A percentile compares a stretch with the other conserved stretches of the same genome.
These are phyloP conservation scores for Alcis repandata DNA, from an alignment of 2,888 invertebrate species.

Conservation along the genomic window DNA sequence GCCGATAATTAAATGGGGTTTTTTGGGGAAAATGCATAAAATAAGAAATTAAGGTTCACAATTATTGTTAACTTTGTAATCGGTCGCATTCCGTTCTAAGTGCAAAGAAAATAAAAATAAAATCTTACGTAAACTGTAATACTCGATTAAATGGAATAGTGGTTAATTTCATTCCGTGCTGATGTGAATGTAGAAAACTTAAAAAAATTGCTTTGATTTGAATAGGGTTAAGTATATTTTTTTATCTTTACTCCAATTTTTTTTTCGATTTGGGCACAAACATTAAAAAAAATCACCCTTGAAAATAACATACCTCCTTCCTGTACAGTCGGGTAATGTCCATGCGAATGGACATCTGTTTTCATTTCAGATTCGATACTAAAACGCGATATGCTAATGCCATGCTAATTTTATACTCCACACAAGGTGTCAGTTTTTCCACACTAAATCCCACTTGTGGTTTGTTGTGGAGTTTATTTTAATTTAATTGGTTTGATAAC, in stretches of 20 bases:
- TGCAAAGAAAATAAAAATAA: no score
- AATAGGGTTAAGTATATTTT: not conserved
- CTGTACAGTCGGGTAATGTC: constrained; percentile 23
- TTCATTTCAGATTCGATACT: constrained; percentile 54
- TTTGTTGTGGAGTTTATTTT: constrained; percentile 23
- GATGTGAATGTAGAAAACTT: no score
- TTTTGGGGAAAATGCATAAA: not conserved
- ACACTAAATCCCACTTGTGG: constrained; percentile 42
- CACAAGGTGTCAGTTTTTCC: constrained; percentile 64
- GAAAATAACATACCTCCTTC: not conserved
- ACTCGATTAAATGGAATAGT: no score
- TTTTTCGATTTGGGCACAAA: not conserved
- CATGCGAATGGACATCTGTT: constrained; percentile 69
- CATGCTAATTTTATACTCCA: constrained; percentile 64
- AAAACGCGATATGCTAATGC: constrained; percentile 58
- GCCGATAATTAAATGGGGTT: no score
- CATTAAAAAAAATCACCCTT: no score
- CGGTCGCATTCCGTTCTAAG: no score
- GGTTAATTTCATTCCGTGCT: no score
- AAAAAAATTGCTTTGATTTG: no score
- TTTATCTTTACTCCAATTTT: no score
- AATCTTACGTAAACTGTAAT: no score
- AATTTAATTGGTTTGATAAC: constrained; percentile 8
- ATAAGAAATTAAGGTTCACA: no score
- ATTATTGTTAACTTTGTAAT: no score